These are phyloP conservation scores for Emydocephalus ijimae DNA, from an alignment of 2,113 vertebrate species.

Conservation along the genomic window DNA sequence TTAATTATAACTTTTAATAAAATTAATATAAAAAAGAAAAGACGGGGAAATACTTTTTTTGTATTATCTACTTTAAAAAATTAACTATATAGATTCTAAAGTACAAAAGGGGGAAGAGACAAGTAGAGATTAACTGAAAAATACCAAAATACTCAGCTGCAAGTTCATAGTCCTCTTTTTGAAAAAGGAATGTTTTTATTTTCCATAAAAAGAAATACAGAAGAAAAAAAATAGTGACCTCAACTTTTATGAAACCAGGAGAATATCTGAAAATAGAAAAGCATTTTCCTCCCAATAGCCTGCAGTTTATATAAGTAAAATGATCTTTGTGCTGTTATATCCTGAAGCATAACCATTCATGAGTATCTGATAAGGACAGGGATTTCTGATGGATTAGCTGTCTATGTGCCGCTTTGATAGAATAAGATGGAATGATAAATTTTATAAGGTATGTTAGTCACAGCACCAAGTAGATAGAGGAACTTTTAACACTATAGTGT, in stretches of 20 bases:
- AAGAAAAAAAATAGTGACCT: conserved; percentile 8
- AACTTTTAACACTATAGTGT: conserved; percentile 30
- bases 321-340: conserved; percentile 55
- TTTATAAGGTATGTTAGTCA: conserved; percentile 46
- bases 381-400: conserved; percentile 67
- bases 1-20: background rate
- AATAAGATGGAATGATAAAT: conserved; percentile 61
- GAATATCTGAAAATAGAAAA: conserved; percentile 39
- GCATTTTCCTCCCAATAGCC: conserved; percentile 43
- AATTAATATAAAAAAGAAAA: background rate
- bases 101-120: background rate
- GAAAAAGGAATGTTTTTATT: background rate
- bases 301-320: conserved; percentile 59
- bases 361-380: conserved; percentile 62
- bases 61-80: background rate
- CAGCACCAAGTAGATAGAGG: conserved; percentile 41
- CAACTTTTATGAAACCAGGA: conserved; percentile 15
- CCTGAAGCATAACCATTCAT: conserved; percentile 52
- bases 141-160: background rate
- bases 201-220: conserved; percentile 9
- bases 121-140: conserved; percentile 3
- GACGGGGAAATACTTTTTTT: conserved; percentile 13
- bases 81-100: background rate
- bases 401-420: conserved; percentile 59
- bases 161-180: conserved; percentile 10